Conservation (phyloP, 2,888 invertebrate species). For the Dynastes grantii region DNA sequence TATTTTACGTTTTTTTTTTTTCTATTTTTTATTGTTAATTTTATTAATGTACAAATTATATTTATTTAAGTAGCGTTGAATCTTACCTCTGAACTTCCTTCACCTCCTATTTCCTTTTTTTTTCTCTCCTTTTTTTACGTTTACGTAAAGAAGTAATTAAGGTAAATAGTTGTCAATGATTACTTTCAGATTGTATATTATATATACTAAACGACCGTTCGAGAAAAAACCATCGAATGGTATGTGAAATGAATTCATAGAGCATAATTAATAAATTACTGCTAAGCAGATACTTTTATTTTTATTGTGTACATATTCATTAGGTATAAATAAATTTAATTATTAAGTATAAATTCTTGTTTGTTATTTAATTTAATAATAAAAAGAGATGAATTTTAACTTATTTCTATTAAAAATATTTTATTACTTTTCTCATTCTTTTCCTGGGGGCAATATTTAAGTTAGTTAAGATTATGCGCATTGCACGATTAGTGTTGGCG, state of each 20-base stretch:
- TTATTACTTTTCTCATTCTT: no score
- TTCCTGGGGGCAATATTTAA: no score
- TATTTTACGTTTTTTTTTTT: conserved; percentile 45
- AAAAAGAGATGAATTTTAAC: not conserved
- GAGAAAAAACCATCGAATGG: conserved; percentile 36
- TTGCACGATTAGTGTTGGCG: no score
- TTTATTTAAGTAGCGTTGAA: conserved; percentile 51
- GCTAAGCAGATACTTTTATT: conserved; percentile 69
- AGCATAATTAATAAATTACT: conserved; percentile 60
- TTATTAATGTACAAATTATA: conserved; percentile 52
- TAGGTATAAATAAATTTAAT: conserved; percentile 68
- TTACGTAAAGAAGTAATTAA: conserved; percentile 52
- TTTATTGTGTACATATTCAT: conserved; percentile 70
- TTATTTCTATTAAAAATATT: no score
- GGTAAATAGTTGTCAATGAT: conserved; percentile 49
- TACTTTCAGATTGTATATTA: conserved; percentile 52
- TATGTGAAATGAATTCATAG: conserved; percentile 52
- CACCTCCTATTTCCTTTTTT: not conserved
- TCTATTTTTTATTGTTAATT: conserved; percentile 48
- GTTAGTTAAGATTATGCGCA: no score
- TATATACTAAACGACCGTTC: conserved; percentile 50
- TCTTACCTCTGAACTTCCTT: conserved; percentile 36
- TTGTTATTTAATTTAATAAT: conserved; percentile 34
- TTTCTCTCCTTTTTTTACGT: conserved; percentile 35
- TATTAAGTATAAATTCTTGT: conserved; percentile 47